Percentiles rank a stretch among this genome's conserved stretches.
Conservation (phyloP, 1,140 invertebrate species). For the Diabrotica virgifera region DNA sequence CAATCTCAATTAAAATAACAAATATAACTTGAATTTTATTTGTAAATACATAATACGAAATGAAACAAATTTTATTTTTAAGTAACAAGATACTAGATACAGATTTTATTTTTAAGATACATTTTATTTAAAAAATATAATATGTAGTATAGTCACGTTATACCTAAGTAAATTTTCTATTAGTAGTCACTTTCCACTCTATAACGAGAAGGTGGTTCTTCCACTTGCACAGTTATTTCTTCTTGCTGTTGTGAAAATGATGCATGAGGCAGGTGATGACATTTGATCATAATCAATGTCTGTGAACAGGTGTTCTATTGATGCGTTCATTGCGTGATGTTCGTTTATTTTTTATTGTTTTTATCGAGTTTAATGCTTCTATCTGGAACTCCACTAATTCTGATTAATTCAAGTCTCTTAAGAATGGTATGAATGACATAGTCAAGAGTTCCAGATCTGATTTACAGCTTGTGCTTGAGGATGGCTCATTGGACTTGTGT, state of each 20-base stretch:
- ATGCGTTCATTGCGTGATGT: background rate
- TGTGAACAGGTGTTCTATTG: background rate
- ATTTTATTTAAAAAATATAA: too few species aligned
- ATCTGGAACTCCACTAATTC: constrained; percentile 23
- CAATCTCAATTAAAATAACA: too few species aligned
- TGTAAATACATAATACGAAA: too few species aligned
- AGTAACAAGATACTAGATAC: too few species aligned
- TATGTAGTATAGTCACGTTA: too few species aligned
- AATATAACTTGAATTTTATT: too few species aligned
- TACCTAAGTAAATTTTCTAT: too few species aligned
- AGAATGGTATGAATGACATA: constrained; percentile 20
- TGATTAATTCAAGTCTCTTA: constrained; percentile 21
- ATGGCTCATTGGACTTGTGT: constrained; percentile 1
- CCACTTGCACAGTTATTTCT: background rate
- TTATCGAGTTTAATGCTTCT: constrained; percentile 18
- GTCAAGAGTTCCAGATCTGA: constrained; percentile 20
- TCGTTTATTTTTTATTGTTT: background rate
- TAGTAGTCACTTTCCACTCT: background rate
- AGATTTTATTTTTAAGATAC: too few species aligned
- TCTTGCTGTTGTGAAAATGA: too few species aligned
- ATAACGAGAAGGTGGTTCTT: background rate
- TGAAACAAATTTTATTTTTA: too few species aligned
- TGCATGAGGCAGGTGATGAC: background rate
- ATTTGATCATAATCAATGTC: background rate
- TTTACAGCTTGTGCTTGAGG: constrained; percentile 4